Evolutionary conservation across 1,140 invertebrate genomes (phyloP), one percentile per base, ranked within the genome.

Genomic region (Sarcophaga bullata): DNA sequence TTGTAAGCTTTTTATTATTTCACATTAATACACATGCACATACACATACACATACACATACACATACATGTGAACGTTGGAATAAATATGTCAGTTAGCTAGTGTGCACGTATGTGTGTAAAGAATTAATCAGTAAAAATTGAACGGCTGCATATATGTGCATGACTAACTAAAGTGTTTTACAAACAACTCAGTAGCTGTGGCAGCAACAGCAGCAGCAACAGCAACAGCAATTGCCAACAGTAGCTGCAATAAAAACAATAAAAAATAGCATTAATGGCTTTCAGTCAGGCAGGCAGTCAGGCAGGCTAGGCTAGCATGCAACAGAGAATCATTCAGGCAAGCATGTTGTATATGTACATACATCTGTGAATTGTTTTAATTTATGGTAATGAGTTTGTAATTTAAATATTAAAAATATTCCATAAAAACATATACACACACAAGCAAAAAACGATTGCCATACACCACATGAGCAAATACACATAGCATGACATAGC

Each of bases 351-450:
- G n/a, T n/a, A n/a, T n/a, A n/a, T n/a, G n/a, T n/a, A n/a, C n/a
- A 58, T 58, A 58, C 54, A 58, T n/a, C 54, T 58, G 54, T 58
- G 54, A 15, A 58, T 58, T 58, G 54, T 58, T 58, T n/a, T 58
- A 58, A 58, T 58, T 58, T 58, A 58, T 58, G 54, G 54, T 58
- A 58, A 58, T 58, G 54, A 58, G 54, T 58, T 58, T 58, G 54
- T 58, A 58, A 58, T 58, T 58, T 58, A 58, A 58, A 58, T 58
- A 58, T 58, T 58, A 58, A 58, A 58, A 58, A 37, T 37, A 58
- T n/a, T 58, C 7, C 50, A 13, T n/a, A 58, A n/a, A 58, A 6
- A 52, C 13, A 52, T 6, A 52, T 1, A 52, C n/a, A n/a, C 13
- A 5, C 7, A 58, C 54, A 13, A 7, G 13, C 54, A 58, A 58